phyloP scores from a whole-genome alignment of 2,888 invertebrate genomes.

The Cheilosia scutellata region DNA sequence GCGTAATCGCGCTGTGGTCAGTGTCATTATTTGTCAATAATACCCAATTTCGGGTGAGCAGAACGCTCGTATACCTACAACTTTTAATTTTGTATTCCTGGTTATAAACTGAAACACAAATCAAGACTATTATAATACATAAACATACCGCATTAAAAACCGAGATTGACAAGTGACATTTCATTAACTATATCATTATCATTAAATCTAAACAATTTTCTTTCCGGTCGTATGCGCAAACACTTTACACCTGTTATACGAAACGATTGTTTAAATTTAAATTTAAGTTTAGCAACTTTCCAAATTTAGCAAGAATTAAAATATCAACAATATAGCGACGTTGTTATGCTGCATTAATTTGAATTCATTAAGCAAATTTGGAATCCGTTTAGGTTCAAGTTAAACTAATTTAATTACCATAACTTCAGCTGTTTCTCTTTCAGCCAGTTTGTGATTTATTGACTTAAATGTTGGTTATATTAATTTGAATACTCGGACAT shows the following conservation, averaged over 20 bases:
- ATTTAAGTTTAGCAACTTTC: slow-evolving; percentile 17
- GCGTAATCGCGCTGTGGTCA: too few relatives aligned
- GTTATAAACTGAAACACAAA: not conserved
- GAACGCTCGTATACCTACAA: too few relatives aligned
- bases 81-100: not conserved
- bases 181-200: not conserved
- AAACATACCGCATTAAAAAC: not conserved
- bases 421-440: slow-evolving; percentile 1
- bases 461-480: not conserved
- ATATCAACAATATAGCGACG: not conserved
- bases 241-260: not conserved
- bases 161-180: not conserved
- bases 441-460: not conserved
- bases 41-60: too few relatives aligned
- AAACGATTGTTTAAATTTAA: not conserved
- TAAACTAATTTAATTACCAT: not conserved
- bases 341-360: not conserved
- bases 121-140: not conserved
- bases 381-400: not conserved
- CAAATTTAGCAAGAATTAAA: slow-evolving; percentile 4
- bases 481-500: slow-evolving; percentile 14
- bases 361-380: slow-evolving; percentile 1
- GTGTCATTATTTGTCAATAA: too few relatives aligned
- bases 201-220: too few relatives aligned
- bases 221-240: not conserved